Base-by-base conservation (phyloP, 2,888 invertebrate genomes). In the Drosophila prolongata region DNA sequence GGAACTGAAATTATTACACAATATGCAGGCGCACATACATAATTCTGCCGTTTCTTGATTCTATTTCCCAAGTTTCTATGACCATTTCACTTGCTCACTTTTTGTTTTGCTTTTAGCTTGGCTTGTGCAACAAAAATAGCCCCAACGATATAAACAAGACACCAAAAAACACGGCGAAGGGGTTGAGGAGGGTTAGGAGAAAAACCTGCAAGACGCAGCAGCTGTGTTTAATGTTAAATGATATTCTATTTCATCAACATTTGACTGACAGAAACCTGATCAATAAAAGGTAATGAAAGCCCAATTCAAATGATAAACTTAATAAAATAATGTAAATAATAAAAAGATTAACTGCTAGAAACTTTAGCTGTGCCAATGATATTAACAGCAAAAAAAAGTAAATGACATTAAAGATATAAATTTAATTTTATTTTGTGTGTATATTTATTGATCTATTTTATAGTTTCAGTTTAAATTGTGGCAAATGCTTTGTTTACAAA, bases 1-100 rank as follows among this genome's bases (percentile, higher is more conserved):
- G 55, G 46, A 60, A 75, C 49, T 40, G 37, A 62, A 79, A 85
- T 66, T 87, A 83, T 83, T 83, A 83, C 82, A 82, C 82, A 82
- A 82, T 82, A 82, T 87, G 73, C 78, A 61, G 38, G 35, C 50
- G 42, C 43, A 16, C 30, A 60, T 56, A 57, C 61, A 72, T 65
- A 57, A 65, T 74, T 57, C 52, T 34, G 66, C 43, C 52, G 40
- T 57, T 35, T 59, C 14, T 34, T 24, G 14, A 14, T 42, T 57
- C 42, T 35, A 42, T 59, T 43, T 43, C n/a, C 57, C 42, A 35
- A 24, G 60, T 35, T 13, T 34, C 59, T 42, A 14, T 59, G 54
- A 42, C 59, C 54, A 56, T 56, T 68, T 52, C 46, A 34, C 44
- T 16, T 37, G 35, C 53, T 52, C 30, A 35, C 47, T 30, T 64